A percentile compares a stretch with the other conserved stretches of the same genome.
Evolutionary conservation across 2,888 invertebrate species (phyloP).

Genomic region (Panzeria rudis): DNA sequence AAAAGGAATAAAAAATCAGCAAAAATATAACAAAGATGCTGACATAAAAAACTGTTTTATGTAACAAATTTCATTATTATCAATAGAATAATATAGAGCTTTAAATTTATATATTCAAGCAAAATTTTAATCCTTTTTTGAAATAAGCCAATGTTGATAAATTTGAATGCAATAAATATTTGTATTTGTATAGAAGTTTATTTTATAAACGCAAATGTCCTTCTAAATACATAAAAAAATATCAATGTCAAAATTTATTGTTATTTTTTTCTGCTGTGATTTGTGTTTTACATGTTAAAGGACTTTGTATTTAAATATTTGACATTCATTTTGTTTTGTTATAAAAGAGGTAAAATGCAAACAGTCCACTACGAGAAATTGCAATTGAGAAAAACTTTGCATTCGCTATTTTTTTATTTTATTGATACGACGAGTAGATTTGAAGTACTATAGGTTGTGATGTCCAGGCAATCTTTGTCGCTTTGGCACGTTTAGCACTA

Average conservation of each 20-base stretch:
- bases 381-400: no score
- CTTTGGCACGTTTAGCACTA: no score
- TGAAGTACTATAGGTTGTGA: no score
- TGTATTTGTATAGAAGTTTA: background rate
- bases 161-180: background rate
- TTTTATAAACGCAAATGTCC: slow-evolving; percentile 20
- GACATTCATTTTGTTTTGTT: slow-evolving; percentile 3
- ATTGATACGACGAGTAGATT: no score
- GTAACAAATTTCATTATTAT: background rate
- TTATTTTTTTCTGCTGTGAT: background rate
- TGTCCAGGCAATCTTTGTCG: no score
- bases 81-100: no score
- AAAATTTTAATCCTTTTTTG: background rate
- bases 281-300: slow-evolving; percentile 44
- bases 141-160: background rate
- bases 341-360: background rate
- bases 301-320: slow-evolving; percentile 49
- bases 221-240: slow-evolving; percentile 29
- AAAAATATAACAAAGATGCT: background rate
- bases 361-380: background rate
- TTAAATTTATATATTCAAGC: background rate
- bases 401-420: no score
- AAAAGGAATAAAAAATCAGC: background rate
- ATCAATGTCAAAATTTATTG: slow-evolving; percentile 49
- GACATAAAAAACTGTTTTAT: slow-evolving; percentile 2